Conservation (phyloP, 2,888 invertebrate genomes). For the Eupithecia pulchellata region DNA sequence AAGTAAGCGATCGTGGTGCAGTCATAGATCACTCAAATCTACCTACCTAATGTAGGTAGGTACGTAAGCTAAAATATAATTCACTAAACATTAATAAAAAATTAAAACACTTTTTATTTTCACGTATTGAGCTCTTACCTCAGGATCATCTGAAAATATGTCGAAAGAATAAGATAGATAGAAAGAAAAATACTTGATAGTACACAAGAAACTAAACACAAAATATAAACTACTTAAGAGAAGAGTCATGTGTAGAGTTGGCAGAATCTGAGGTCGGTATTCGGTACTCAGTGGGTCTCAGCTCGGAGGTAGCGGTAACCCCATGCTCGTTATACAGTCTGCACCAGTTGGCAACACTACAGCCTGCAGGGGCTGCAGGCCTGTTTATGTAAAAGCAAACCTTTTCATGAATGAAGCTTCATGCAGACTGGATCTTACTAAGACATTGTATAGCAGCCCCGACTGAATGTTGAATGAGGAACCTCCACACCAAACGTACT, state of each 20-base stretch:
- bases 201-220: neutral
- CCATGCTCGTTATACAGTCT: slow-evolving; percentile 14
- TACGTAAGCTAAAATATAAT: too few relatives aligned
- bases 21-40: neutral
- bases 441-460: neutral
- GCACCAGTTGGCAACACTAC: neutral
- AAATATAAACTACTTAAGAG: too few relatives aligned
- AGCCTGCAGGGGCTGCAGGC: neutral
- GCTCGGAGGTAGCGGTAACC: slow-evolving; percentile 23
- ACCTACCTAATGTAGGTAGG: too few relatives aligned
- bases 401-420: too few relatives aligned
- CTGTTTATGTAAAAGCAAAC: neutral
- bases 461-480: neutral
- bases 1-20: neutral
- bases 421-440: neutral
- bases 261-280: neutral
- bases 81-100: too few relatives aligned
- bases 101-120: too few relatives aligned
- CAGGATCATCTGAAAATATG: neutral
- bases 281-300: too few relatives aligned
- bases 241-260: neutral
- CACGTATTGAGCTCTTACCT: too few relatives aligned
- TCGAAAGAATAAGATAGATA: neutral
- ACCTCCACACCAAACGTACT: too few relatives aligned
- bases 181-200: neutral